Conservation (phyloP, 1,140 invertebrate genomes). For the Schlechtendalia chinensis region DNA sequence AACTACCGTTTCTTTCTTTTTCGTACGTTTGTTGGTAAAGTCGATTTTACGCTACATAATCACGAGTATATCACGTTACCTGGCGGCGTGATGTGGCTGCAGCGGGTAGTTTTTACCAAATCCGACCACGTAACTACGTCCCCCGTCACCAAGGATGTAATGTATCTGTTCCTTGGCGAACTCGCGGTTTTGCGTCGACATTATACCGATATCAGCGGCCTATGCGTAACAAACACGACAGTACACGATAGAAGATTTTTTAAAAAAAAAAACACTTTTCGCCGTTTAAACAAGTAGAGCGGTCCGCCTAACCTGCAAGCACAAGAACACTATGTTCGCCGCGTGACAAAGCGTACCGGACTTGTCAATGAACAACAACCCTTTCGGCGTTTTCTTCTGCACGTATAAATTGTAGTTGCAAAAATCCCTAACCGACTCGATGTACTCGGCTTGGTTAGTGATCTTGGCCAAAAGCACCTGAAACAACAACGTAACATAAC, state of each 20-base stretch:
- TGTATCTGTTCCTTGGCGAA: conserved; percentile 66
- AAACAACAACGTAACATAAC: neutral
- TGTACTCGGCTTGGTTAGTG: conserved; percentile 58
- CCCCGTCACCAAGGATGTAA: conserved; percentile 64
- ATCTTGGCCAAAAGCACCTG: conserved; percentile 59
- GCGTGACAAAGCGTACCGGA: conserved; percentile 63
- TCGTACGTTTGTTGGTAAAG: too few relatives aligned
- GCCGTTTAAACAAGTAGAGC: too few relatives aligned
- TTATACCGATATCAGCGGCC: conserved; percentile 58
- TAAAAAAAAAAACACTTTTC: too few relatives aligned
- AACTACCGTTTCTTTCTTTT: too few relatives aligned
- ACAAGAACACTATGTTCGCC: conserved; percentile 63
- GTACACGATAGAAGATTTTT: neutral
- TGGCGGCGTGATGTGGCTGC: conserved; percentile 61
- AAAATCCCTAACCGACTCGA: conserved; percentile 59
- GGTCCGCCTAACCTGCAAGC: conserved; percentile 56
- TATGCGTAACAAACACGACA: conserved; percentile 52
- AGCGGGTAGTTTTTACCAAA: conserved; percentile 63
- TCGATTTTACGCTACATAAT: too few relatives aligned
- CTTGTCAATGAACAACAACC: conserved; percentile 62
- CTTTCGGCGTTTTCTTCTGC: conserved; percentile 61
- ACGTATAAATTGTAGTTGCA: conserved; percentile 59
- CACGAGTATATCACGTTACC: conserved; percentile 56
- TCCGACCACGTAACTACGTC: conserved; percentile 66
- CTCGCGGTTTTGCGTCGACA: conserved; percentile 57